A percentile compares a stretch with the other conserved stretches of the same genome.
These are phyloP conservation scores for Spodoptera picta DNA, from an alignment of 2,888 invertebrate genomes.

Conservation along the genomic window DNA sequence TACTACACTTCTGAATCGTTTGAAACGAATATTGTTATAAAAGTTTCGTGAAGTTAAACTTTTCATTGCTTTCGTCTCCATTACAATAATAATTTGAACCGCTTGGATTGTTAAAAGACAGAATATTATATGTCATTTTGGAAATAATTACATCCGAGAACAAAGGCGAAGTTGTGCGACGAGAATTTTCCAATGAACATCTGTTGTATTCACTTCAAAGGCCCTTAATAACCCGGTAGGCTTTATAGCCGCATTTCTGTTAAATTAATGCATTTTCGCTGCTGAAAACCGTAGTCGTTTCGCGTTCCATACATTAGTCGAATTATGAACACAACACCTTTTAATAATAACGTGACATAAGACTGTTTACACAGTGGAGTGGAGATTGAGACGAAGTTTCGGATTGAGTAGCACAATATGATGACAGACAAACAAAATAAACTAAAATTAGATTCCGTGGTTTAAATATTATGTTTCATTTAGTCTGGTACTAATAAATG, in stretches of 20 bases:
- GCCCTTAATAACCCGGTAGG: conserved; percentile 54
- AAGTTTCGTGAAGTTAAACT: conserved; percentile 7
- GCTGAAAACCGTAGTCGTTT: conserved; percentile 60
- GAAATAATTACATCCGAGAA: conserved; percentile 50
- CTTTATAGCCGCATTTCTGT: conserved; percentile 64
- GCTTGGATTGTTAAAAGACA: conserved; percentile 34
- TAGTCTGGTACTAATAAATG: no score
- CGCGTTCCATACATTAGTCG: conserved; percentile 61
- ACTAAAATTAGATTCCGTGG: no score
- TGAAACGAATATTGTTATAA: conserved; percentile 4
- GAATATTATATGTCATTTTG: conserved; percentile 36
- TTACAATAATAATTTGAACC: conserved; percentile 21
- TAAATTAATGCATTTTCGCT: conserved; percentile 71
- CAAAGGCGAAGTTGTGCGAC: conserved; percentile 45
- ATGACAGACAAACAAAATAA: no score
- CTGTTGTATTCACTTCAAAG: conserved; percentile 66
- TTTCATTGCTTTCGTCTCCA: conserved; percentile 4
- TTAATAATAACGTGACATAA: conserved; percentile 48
- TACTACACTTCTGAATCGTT: conserved; percentile 2
- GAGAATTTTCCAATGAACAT: conserved; percentile 62
- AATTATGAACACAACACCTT: conserved; percentile 64
- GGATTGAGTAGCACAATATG: no score
- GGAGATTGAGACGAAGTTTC: not conserved
- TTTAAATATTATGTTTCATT: no score
- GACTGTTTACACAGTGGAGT: conserved; percentile 27